Evolutionary conservation across 2,113 vertebrate species (phyloP).

Genomic region (Strix aluco): DNA sequence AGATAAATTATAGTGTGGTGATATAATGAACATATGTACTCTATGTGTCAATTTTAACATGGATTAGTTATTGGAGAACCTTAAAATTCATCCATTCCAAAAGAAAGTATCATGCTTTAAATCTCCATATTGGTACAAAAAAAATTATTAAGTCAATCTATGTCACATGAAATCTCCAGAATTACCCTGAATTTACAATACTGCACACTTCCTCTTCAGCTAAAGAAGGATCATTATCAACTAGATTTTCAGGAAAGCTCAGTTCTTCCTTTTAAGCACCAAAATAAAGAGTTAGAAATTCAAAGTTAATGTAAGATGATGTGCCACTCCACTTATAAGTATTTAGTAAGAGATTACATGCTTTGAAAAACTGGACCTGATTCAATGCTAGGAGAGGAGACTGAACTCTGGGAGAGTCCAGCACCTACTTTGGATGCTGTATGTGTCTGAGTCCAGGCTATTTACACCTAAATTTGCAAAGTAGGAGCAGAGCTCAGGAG

Average conservation of each 20-base stretch:
- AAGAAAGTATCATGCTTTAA: neutral
- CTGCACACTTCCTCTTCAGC: neutral
- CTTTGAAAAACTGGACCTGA: neutral
- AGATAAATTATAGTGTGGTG: fast-evolving
- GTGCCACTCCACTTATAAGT: neutral
- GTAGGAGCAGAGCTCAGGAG: neutral
- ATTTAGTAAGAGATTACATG: neutral
- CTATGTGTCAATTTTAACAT: neutral
- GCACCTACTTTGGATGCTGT: neutral
- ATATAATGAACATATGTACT: neutral
- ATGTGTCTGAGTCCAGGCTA: neutral
- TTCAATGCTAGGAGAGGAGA: neutral
- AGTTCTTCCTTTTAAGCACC: neutral
- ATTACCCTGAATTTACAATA: neutral
- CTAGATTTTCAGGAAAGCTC: neutral
- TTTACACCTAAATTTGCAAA: neutral
- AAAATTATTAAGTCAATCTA: neutral
- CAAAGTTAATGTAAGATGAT: neutral
- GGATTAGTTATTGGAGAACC: neutral
- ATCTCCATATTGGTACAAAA: neutral
- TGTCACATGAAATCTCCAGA: neutral
- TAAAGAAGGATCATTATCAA: neutral
- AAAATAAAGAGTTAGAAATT: neutral
- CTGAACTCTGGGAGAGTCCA: neutral
- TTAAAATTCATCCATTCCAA: neutral